A percentile compares a stretch with the other conserved stretches of the same genome.
Conservation (phyloP, 1,140 invertebrate genomes). For the Euura saliciscinereae region DNA sequence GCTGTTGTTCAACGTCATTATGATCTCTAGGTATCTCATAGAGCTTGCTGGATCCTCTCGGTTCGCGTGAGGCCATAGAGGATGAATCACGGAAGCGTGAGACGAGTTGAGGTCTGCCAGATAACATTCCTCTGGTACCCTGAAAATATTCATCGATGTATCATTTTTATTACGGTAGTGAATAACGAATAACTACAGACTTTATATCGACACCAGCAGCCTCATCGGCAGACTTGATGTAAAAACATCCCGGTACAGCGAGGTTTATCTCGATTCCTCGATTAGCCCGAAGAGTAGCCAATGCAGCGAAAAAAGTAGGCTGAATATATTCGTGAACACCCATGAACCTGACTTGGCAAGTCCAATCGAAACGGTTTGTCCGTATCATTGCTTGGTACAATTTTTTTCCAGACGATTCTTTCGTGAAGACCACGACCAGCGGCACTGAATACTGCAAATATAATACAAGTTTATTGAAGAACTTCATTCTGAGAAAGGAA, state of each 20-base stretch:
- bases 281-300: background rate
- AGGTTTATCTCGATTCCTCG: background rate
- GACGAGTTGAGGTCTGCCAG: constrained; percentile 22
- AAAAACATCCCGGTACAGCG: background rate
- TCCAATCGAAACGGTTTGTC: no score
- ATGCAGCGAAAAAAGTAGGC: background rate
- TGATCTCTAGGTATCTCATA: constrained; percentile 15
- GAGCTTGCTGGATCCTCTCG: constrained; percentile 18
- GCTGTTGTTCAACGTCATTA: constrained; percentile 26
- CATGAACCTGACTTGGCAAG: no score
- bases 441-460: no score
- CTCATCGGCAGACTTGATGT: background rate
- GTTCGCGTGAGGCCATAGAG: constrained; percentile 27
- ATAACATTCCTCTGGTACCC: constrained; percentile 31
- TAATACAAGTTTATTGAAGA: no score
- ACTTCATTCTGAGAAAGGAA: no score
- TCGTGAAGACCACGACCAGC: no score
- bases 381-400: no score
- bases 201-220: background rate
- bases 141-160: background rate
- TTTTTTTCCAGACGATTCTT: no score
- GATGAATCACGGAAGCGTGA: constrained; percentile 28
- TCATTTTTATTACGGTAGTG: no score
- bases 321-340: no score
- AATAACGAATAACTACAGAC: no score